These are phyloP conservation scores for Tethea ocularis DNA, from an alignment of 2,888 invertebrate genomes.

Conservation along the genomic window DNA sequence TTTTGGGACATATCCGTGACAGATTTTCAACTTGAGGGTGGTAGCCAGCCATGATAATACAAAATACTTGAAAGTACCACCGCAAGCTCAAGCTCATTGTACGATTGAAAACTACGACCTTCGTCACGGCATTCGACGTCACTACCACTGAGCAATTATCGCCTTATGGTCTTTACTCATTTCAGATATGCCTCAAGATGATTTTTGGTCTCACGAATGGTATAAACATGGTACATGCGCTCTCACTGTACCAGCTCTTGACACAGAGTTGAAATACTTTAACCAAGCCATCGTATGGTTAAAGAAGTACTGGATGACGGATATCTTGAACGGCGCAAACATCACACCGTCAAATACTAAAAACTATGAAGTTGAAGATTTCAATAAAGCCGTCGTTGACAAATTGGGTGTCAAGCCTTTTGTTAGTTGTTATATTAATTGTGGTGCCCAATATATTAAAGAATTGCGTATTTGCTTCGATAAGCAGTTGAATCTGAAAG, in stretches of 20 bases:
- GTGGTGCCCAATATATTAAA: slow-evolving; percentile 83
- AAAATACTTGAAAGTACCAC: too few relatives aligned
- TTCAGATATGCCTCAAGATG: slow-evolving; percentile 34
- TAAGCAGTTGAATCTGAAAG: slow-evolving; percentile 84
- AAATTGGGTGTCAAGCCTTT: slow-evolving; percentile 83
- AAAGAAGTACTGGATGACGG: slow-evolving; percentile 83
- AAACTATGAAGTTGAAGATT: slow-evolving; percentile 27
- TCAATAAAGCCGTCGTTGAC: slow-evolving; percentile 62
- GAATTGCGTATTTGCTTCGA: slow-evolving; percentile 90
- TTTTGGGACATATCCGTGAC: too few relatives aligned
- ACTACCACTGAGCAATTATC: too few relatives aligned
- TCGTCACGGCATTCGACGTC: too few relatives aligned
- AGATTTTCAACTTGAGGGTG: too few relatives aligned
- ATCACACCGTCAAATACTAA: slow-evolving; percentile 71
- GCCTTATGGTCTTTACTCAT: too few relatives aligned
- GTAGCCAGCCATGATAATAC: too few relatives aligned
- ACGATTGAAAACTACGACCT: too few relatives aligned
- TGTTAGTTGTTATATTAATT: slow-evolving; percentile 85
- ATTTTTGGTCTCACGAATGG: slow-evolving; percentile 92
- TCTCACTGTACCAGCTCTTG: slow-evolving; percentile 75
- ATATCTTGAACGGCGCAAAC: slow-evolving; percentile 79
- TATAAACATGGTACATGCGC: slow-evolving; percentile 92
- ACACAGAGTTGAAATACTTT: slow-evolving; percentile 87
- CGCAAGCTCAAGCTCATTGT: too few relatives aligned
- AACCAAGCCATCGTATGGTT: slow-evolving; percentile 84